phyloP scores from a whole-genome alignment of 2,888 invertebrate genomes.

The Clistopyga incitator region DNA sequence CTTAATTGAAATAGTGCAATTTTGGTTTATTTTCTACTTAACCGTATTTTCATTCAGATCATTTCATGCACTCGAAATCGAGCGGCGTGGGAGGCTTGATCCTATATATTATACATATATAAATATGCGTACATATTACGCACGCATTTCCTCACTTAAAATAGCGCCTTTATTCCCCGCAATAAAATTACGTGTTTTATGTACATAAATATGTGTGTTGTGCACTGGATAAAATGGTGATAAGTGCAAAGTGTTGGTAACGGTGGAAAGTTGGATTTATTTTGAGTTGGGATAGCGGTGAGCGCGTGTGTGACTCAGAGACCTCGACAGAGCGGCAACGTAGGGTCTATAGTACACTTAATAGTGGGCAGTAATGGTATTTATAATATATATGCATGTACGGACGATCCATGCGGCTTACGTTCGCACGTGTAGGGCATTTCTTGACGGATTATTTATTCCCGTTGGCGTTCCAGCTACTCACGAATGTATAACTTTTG shows the following conservation, averaged over 20 bases:
- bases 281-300: slow-evolving; percentile 23
- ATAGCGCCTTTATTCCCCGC: too few relatives aligned
- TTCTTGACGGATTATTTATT: slow-evolving; percentile 40
- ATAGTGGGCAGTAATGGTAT: slow-evolving; percentile 27
- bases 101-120: slow-evolving; percentile 14
- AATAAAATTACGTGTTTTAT: too few relatives aligned
- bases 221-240: neutral
- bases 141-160: neutral
- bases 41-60: neutral
- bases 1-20: too few relatives aligned
- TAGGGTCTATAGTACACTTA: slow-evolving; percentile 17
- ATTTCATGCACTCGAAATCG: neutral
- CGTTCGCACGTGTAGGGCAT: slow-evolving; percentile 8
- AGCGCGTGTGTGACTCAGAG: slow-evolving; percentile 21
- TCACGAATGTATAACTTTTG: slow-evolving; percentile 30
- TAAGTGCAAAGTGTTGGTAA: slow-evolving; percentile 9
- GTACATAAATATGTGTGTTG: neutral
- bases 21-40: too few relatives aligned
- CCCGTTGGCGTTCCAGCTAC: slow-evolving; percentile 18
- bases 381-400: slow-evolving; percentile 35
- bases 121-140: neutral
- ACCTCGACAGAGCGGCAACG: slow-evolving; percentile 13
- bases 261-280: slow-evolving; percentile 28
- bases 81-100: slow-evolving; percentile 11
- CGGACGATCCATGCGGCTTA: slow-evolving; percentile 6